Percentiles rank a stretch among this genome's conserved stretches.
Evolutionary conservation across 2,797 vertebrate genomes (phyloP).

Genomic region (Hippoglossus hippoglossus): DNA sequence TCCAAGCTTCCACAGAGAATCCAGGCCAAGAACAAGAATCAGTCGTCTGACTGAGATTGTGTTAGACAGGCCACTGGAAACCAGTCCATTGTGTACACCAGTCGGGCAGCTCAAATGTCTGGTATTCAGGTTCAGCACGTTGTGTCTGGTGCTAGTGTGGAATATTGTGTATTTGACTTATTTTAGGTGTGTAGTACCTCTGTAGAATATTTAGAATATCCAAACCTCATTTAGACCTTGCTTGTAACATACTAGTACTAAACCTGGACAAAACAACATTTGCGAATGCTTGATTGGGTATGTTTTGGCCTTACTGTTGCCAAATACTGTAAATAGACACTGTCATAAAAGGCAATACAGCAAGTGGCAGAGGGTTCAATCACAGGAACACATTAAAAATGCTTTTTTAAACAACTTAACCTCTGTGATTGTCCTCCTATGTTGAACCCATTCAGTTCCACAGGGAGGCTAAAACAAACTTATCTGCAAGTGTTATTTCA

Average conservation of each 20-base stretch:
- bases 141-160: constrained; percentile 45
- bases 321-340: constrained; percentile 44
- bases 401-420: constrained; percentile 25
- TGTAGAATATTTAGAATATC: constrained; percentile 23
- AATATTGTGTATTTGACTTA: constrained; percentile 35
- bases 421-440: constrained; percentile 66
- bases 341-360: constrained; percentile 56
- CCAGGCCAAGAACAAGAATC: constrained; percentile 69
- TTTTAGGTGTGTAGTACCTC: constrained; percentile 24
- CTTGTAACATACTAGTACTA: constrained; percentile 14
- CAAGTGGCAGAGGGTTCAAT: constrained; percentile 46
- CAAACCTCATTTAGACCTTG: constrained; percentile 30
- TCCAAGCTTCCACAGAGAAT: constrained; percentile 71
- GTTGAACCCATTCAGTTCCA: constrained; percentile 32
- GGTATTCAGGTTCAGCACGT: constrained; percentile 57
- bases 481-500: constrained; percentile 42
- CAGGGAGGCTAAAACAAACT: constrained; percentile 56
- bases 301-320: constrained; percentile 57
- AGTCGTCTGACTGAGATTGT: constrained; percentile 67
- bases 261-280: constrained; percentile 32
- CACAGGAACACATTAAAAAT: constrained; percentile 42
- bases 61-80: constrained; percentile 72
- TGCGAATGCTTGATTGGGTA: constrained; percentile 48
- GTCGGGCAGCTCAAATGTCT: constrained; percentile 53
- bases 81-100: constrained; percentile 56